Conservation (phyloP, 2,888 invertebrate genomes). For the Lathronympha strigana region DNA sequence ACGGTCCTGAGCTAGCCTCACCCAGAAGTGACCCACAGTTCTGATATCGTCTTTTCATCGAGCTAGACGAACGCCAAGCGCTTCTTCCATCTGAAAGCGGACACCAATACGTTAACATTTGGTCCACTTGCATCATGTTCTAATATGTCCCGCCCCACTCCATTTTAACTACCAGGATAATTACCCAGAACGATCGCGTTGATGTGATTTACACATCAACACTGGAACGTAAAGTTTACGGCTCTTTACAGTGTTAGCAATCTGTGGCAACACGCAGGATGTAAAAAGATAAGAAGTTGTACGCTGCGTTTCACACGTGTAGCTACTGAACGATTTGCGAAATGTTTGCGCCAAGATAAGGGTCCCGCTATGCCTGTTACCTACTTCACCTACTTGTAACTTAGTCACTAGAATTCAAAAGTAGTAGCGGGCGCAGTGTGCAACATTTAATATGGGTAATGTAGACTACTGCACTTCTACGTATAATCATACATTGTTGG, state of each 20-base stretch:
- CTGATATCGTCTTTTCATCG: no score
- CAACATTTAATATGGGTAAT: neutral
- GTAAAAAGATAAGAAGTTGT: slow-evolving; percentile 19
- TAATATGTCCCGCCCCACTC: no score
- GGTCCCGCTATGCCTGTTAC: slow-evolving; percentile 18
- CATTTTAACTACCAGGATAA: slow-evolving; percentile 39
- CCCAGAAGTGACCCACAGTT: no score
- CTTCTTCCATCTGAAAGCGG: no score
- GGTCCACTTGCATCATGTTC: no score
- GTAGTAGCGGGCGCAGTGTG: neutral
- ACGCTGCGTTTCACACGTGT: slow-evolving; percentile 18
- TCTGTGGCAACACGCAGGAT: slow-evolving; percentile 8
- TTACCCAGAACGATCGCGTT: neutral
- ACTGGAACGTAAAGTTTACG: no score
- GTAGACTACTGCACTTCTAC: neutral
- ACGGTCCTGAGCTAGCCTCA: no score
- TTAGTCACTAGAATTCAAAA: neutral
- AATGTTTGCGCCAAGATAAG: slow-evolving; percentile 27
- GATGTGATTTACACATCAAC: slow-evolving; percentile 27
- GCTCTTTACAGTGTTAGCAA: slow-evolving; percentile 2
- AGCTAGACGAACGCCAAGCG: no score
- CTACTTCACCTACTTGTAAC: slow-evolving; percentile 8
- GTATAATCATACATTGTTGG: neutral
- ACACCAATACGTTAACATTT: no score
- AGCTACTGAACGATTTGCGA: slow-evolving; percentile 31